A percentile compares a stretch with the other conserved stretches of the same genome.
Evolutionary conservation across 2,797 vertebrate species (phyloP).

Genomic region (Orestias chungarensis): DNA sequence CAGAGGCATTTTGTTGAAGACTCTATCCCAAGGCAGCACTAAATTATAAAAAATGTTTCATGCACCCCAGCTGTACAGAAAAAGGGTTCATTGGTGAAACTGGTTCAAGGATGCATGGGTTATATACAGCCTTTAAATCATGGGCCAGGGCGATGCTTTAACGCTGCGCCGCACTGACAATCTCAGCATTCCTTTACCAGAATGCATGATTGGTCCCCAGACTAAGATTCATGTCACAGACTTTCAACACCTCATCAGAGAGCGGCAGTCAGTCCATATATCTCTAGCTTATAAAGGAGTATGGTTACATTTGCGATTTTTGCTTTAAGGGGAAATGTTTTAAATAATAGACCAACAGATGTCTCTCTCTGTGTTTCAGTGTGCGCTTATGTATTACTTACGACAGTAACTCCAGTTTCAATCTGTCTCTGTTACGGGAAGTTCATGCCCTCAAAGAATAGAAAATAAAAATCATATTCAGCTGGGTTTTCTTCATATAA

Average conservation of each 20-base stretch:
- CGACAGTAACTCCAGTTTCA: slow-evolving; percentile 2
- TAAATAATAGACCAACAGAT: slow-evolving; percentile 60
- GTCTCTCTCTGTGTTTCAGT: slow-evolving; percentile 11
- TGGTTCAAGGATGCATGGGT: slow-evolving; percentile 28
- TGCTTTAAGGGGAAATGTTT: slow-evolving; percentile 48
- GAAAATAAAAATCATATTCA: background rate
- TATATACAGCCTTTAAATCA: slow-evolving; percentile 36
- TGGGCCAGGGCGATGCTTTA: slow-evolving; percentile 43
- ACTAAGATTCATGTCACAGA: slow-evolving; percentile 64
- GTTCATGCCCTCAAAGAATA: background rate
- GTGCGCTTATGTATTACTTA: background rate
- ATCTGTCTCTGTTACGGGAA: slow-evolving; percentile 2
- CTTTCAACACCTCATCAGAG: slow-evolving; percentile 72
- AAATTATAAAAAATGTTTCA: slow-evolving; percentile 36
- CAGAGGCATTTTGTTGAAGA: slow-evolving; percentile 50
- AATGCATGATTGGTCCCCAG: slow-evolving; percentile 67
- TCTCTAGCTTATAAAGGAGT: slow-evolving; percentile 66
- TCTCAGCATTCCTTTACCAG: slow-evolving; percentile 56
- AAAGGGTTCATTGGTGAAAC: slow-evolving; percentile 31
- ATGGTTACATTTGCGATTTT: slow-evolving; percentile 61
- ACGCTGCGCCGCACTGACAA: slow-evolving; percentile 47
- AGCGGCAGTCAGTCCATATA: slow-evolving; percentile 56
- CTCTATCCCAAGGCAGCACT: slow-evolving; percentile 30
- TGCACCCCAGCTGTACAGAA: slow-evolving; percentile 14
- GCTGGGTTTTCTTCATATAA: background rate